Evolutionary conservation across 2,888 invertebrate genomes (phyloP).

Genomic region (Cerastis rubricosa): DNA sequence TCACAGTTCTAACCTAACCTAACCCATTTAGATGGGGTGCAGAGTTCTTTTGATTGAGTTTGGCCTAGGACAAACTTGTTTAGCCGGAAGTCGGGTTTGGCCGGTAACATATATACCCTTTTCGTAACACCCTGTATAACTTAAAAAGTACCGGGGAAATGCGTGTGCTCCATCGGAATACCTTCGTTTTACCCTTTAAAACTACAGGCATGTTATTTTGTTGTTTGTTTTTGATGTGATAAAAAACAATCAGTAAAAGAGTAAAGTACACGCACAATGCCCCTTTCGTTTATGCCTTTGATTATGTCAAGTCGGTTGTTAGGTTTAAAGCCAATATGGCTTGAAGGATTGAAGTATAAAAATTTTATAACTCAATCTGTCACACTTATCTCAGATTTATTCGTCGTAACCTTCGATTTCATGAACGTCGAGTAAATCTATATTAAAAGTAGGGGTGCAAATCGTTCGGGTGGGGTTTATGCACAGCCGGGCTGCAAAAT

Average conservation of each 20-base stretch:
- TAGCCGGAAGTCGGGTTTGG: too few relatives aligned
- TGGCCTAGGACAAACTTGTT: too few relatives aligned
- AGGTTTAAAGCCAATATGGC: constrained; percentile 34
- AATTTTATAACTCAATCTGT: constrained; percentile 37
- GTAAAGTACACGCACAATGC: background rate
- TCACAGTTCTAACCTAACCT: too few relatives aligned
- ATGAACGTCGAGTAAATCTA: constrained; percentile 23
- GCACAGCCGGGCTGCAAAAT: background rate
- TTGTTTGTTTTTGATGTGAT: background rate
- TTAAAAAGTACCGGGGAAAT: background rate
- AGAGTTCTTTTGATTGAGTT: too few relatives aligned
- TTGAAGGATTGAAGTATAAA: constrained; percentile 21
- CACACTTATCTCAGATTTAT: constrained; percentile 37
- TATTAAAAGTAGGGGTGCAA: constrained; percentile 10
- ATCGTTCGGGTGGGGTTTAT: background rate
- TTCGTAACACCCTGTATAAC: too few relatives aligned
- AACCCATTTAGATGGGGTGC: too few relatives aligned
- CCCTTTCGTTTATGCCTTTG: constrained; percentile 6
- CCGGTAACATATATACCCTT: too few relatives aligned
- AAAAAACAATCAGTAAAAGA: constrained; percentile 6
- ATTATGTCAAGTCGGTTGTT: constrained; percentile 16
- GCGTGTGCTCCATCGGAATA: background rate
- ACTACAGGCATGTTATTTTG: background rate
- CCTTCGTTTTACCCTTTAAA: background rate
- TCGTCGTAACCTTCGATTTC: constrained; percentile 36